These are phyloP conservation scores for Tiliacea citrago DNA, from an alignment of 2,888 invertebrate species.

Conservation along the genomic window DNA sequence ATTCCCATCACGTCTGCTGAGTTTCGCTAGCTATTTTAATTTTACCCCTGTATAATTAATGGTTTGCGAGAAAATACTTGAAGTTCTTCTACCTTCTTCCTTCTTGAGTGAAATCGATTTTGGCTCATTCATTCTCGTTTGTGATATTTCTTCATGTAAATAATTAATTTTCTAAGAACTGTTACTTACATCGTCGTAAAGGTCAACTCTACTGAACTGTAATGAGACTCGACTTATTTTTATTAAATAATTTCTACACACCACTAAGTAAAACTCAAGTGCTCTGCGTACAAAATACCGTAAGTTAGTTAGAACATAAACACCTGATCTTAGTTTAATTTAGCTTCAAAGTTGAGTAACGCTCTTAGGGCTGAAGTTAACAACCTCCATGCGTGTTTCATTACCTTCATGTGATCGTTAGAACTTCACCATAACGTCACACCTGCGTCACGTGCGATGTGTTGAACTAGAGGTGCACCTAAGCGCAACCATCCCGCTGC, in stretches of 20 bases:
- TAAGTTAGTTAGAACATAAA: constrained; percentile 45
- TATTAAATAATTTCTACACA: constrained; percentile 10
- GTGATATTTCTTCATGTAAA: not conserved
- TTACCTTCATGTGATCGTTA: constrained; percentile 59
- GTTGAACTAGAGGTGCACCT: constrained; percentile 60
- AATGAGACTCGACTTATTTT: constrained; percentile 7
- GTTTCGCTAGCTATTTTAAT: no score
- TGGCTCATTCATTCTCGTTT: constrained; percentile 9
- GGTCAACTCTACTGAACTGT: constrained; percentile 22
- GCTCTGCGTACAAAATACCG: constrained; percentile 25
- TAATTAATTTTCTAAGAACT: constrained; percentile 17
- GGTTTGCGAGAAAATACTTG: constrained; percentile 35
- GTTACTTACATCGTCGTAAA: not conserved
- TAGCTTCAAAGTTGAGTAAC: constrained; percentile 43
- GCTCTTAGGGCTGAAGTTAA: constrained; percentile 44
- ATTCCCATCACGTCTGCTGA: no score
- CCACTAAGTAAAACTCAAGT: constrained; percentile 13
- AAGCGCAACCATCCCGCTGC: constrained; percentile 71
- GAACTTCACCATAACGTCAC: constrained; percentile 53
- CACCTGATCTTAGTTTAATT: constrained; percentile 58
- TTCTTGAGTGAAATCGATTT: constrained; percentile 22
- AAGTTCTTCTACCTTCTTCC: constrained; percentile 3
- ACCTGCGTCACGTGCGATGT: constrained; percentile 43
- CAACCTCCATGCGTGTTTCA: constrained; percentile 62
- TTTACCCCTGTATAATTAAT: constrained; percentile 34